Base-by-base conservation (phyloP, 2,888 invertebrate genomes). In the Plutella xylostella region DNA sequence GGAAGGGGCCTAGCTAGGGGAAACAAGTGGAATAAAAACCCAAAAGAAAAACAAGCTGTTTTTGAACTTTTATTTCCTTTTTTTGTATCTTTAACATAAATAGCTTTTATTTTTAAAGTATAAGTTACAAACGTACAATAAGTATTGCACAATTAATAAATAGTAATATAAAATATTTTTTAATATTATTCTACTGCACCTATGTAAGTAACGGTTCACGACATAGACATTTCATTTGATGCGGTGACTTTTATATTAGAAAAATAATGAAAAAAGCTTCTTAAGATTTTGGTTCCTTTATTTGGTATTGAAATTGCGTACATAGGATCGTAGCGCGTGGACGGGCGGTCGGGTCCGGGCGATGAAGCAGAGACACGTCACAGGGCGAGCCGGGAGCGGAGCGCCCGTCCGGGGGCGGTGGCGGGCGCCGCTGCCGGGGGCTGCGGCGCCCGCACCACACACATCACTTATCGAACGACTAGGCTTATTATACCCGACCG, bases 61-160 rank as follows among this genome's bases (percentile, higher is more conserved):
- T 80, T 80, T 72, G 68, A 76, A 73, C 72, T 83, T 83, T 82
- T 83, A 82, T 82, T 83, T n/a, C 67, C 65, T 74, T 80, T 80
- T 77, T 82, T 79, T 79, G 68, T 77, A 70, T 75, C 68, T 74
- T 77, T 82, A 77, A 82, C 80, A 83, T 82, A 82, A 80, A 82
- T 83, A 82, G 79, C 78, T 78, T 82, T 82, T 80, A 82, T 78
- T 76, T 80, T 76, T 76, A 73, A 72, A 80, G 68, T 76, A 79
- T 70, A 78, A 78, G 76, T 78, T 79, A 82, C 74, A 79, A 77
- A 79, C 77, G 79, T 76, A 80, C 77, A 77, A 76, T 72, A 66
- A 63, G 60, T 61, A 75, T 77, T 78, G 79, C 76, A 80, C 78
- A 57, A 77, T 74, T 76, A 78, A 79, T 35, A 43, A 75, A 68